Conservation (phyloP, 2,113 vertebrate genomes). For the Nannospalax galili region DNA sequence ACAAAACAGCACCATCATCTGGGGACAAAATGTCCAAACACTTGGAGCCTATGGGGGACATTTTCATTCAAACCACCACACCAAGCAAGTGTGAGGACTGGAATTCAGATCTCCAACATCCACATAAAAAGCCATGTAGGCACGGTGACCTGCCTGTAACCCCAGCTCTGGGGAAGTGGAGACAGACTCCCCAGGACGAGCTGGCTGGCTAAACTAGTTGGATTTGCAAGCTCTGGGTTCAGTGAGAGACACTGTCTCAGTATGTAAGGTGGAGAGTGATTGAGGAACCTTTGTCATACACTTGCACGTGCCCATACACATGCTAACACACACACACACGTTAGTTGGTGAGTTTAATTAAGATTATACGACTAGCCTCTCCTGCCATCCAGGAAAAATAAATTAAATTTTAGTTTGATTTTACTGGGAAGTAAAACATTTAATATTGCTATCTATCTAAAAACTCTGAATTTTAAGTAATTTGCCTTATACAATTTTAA, state of each 20-base stretch:
- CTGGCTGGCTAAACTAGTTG: background rate
- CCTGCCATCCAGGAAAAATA: background rate
- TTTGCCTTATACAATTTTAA: background rate
- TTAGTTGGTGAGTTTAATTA: background rate
- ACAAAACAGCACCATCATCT: too few relatives aligned
- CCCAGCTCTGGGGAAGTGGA: background rate
- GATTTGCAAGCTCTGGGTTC: background rate
- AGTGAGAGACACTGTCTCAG: background rate
- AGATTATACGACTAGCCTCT: background rate
- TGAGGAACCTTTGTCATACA: background rate
- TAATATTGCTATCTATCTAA: background rate
- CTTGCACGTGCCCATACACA: background rate
- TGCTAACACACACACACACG: background rate
- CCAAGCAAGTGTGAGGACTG: background rate
- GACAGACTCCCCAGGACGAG: too few relatives aligned
- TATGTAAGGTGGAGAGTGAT: background rate
- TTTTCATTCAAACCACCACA: too few relatives aligned
- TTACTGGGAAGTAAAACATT: background rate
- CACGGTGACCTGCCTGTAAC: background rate
- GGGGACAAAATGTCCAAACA: too few relatives aligned
- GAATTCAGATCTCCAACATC: background rate
- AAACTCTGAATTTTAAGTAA: constrained; percentile 25
- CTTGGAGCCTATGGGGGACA: too few relatives aligned
- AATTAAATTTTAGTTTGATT: constrained; percentile 26
- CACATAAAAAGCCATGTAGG: background rate